A percentile compares a stretch with the other conserved stretches of the same genome.
These are phyloP conservation scores for Mandrillus leucophaeus DNA, from an alignment of 2,113 vertebrate genomes.

Conservation along the genomic window DNA sequence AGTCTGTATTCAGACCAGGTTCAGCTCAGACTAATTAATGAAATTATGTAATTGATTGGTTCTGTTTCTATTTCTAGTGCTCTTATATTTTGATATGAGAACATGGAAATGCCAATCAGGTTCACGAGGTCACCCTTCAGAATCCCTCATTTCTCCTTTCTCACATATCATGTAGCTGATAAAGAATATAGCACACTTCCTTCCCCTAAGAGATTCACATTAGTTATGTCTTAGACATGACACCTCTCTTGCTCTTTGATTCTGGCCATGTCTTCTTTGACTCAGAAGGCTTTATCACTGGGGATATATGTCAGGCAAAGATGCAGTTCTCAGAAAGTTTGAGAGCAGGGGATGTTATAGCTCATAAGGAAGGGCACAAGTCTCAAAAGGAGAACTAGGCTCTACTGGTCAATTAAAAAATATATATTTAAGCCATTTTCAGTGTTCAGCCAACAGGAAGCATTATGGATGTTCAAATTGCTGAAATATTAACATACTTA, in stretches of 20 bases:
- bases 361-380: neutral
- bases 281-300: neutral
- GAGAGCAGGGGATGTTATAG: neutral
- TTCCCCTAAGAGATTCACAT: conserved; percentile 1
- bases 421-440: neutral
- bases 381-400: neutral
- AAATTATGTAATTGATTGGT: conserved; percentile 52
- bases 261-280: neutral
- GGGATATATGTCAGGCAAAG: neutral
- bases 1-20: conserved; percentile 17
- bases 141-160: neutral
- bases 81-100: conserved; percentile 57
- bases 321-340: neutral
- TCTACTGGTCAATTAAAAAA: neutral
- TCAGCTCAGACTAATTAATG: conserved; percentile 68
- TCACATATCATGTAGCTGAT: neutral
- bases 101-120: conserved; percentile 40
- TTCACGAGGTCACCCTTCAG: neutral
- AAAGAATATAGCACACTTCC: neutral
- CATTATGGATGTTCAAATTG: neutral
- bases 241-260: neutral
- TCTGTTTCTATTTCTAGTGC: conserved; percentile 65
- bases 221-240: neutral
- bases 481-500: neutral
- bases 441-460: neutral